phyloP scores from a whole-genome alignment of 2,797 vertebrate genomes.

The Semaprochilodus insignis region DNA sequence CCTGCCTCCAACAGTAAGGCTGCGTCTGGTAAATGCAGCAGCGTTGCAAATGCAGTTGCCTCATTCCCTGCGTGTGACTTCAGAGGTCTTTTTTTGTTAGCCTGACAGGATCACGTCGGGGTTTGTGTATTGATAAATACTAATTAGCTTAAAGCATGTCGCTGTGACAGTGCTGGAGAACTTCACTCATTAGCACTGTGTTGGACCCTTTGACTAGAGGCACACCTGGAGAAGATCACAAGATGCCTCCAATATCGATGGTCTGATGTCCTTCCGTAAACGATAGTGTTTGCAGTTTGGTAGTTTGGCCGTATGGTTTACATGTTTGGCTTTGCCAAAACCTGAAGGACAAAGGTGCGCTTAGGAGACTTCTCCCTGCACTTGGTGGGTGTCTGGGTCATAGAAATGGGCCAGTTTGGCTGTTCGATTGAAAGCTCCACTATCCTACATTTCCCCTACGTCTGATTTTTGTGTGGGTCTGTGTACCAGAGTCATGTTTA shows the following conservation, averaged over 20 bases:
- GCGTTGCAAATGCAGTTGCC: no score
- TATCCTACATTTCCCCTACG: no score
- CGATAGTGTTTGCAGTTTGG: slow-evolving; percentile 42
- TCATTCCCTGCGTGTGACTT: not conserved
- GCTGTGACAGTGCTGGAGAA: not conserved
- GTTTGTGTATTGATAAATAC: slow-evolving; percentile 2
- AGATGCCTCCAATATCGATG: not conserved
- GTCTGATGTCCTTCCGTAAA: slow-evolving; percentile 13
- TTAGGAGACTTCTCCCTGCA: not conserved
- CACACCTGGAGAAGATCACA: not conserved
- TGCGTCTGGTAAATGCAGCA: not conserved
- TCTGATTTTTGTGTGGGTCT: no score
- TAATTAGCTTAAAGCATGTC: not conserved
- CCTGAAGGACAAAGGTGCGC: not conserved
- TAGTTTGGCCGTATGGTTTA: slow-evolving; percentile 32
- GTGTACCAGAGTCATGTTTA: no score
- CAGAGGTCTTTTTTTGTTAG: slow-evolving; percentile 1
- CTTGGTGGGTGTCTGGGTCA: slow-evolving; percentile 13
- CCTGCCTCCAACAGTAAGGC: slow-evolving; percentile 24
- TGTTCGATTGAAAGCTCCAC: no score
- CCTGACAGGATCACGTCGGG: not conserved
- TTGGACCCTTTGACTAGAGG: not conserved
- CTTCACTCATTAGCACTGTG: not conserved
- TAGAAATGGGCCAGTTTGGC: no score
- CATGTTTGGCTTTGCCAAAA: slow-evolving; percentile 29